Percentiles rank a stretch among this genome's conserved stretches.
phyloP scores from a whole-genome alignment of 1,140 invertebrate genomes.

The Mactra quadrangularis region DNA sequence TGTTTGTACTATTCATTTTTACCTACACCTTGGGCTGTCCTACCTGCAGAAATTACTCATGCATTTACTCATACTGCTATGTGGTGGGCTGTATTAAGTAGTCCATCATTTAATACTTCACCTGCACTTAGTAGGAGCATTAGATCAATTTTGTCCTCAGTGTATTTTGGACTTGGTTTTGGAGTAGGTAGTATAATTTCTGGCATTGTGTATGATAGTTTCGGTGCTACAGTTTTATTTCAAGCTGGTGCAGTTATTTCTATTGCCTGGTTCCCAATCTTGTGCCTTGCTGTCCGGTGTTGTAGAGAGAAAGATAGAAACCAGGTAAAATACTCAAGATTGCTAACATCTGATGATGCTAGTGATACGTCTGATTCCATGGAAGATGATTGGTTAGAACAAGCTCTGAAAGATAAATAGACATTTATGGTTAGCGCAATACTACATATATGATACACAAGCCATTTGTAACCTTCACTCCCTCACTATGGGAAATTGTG shows the following conservation, averaged over 20 bases:
- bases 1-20: constrained; percentile 78
- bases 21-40: constrained; percentile 76
- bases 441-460: background rate
- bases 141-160: constrained; percentile 75
- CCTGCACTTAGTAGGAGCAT: constrained; percentile 77
- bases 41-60: constrained; percentile 77
- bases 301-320: constrained; percentile 69
- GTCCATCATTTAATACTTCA: constrained; percentile 77
- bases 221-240: constrained; percentile 74
- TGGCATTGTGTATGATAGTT: constrained; percentile 74
- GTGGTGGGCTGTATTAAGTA: constrained; percentile 80
- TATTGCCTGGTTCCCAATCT: constrained; percentile 74
- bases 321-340: constrained; percentile 74
- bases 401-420: constrained; percentile 75
- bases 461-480: background rate
- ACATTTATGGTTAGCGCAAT: too few species aligned
- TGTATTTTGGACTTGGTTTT: constrained; percentile 81
- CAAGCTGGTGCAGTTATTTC: constrained; percentile 69
- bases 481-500: too few species aligned
- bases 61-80: constrained; percentile 79
- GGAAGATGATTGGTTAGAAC: constrained; percentile 81
- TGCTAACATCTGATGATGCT: constrained; percentile 74
- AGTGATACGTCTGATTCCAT: constrained; percentile 71
- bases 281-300: constrained; percentile 73
- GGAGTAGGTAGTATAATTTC: constrained; percentile 74